Conservation (phyloP, 2,797 vertebrate genomes). For the Sitta carolinensis region DNA sequence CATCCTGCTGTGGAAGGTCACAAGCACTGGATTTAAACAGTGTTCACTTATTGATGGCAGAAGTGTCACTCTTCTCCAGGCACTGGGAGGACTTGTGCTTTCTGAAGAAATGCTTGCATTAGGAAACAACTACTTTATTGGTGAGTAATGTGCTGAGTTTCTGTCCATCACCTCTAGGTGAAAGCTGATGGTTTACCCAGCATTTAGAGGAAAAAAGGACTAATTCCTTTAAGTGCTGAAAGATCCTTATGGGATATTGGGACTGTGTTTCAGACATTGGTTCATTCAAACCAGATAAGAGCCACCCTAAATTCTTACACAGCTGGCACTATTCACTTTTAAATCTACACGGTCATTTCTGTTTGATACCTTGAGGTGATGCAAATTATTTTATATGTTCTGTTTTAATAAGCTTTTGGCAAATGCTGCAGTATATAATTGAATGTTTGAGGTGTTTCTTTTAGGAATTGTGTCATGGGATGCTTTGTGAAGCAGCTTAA, state of each 20-base stretch:
- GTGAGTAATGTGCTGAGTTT: conserved; percentile 76
- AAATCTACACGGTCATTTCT: not conserved
- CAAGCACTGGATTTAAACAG: conserved; percentile 85
- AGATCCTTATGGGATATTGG: not conserved
- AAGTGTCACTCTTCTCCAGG: conserved; percentile 87
- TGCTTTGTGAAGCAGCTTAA: not conserved
- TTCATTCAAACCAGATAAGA: not conserved
- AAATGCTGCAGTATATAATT: not conserved
- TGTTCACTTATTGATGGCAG: conserved; percentile 90
- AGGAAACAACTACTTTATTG: conserved; percentile 95
- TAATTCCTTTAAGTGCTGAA: not conserved
- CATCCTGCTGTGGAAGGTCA: conserved; percentile 89
- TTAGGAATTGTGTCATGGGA: not conserved
- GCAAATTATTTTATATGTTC: not conserved
- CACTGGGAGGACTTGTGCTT: conserved; percentile 87
- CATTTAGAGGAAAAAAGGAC: not conserved
- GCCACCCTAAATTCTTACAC: not conserved
- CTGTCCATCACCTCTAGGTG: not conserved
- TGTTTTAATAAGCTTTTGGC: not conserved
- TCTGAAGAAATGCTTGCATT: conserved; percentile 85
- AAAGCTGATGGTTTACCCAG: not conserved
- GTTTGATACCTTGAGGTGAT: not conserved
- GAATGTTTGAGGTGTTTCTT: not conserved
- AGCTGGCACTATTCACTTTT: not conserved
- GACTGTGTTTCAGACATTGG: not conserved